Evolutionary conservation across 2,888 invertebrate species (phyloP).

Genomic region (Icerya purchasi): DNA sequence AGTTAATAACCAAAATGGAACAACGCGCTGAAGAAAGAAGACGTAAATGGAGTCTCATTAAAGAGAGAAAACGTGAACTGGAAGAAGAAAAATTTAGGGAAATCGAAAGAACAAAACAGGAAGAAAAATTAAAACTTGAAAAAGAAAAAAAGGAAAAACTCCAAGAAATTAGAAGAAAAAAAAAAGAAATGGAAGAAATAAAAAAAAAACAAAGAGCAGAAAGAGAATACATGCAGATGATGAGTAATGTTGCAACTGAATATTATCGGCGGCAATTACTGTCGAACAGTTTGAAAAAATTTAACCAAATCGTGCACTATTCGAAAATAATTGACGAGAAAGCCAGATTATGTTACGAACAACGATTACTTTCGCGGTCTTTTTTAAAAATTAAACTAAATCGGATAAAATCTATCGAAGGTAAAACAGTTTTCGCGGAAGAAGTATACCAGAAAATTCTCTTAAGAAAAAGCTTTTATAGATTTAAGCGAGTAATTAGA

Average conservation of each 20-base stretch:
- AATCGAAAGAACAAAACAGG: slow-evolving; percentile 3
- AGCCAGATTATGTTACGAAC: slow-evolving; percentile 13
- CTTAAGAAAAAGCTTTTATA: neutral
- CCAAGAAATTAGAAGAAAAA: slow-evolving; percentile 3
- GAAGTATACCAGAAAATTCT: slow-evolving; percentile 3
- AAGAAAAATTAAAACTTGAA: slow-evolving; percentile 2
- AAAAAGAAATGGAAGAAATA: neutral
- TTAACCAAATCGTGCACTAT: neutral
- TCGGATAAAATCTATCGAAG: neutral
- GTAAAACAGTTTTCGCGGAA: slow-evolving; percentile 2
- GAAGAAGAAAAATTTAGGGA: slow-evolving; percentile 3
- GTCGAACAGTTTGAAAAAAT: neutral
- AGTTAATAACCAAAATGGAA: slow-evolving; percentile 10
- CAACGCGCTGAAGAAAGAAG: slow-evolving; percentile 7
- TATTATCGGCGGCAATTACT: neutral
- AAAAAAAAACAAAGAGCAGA: slow-evolving; percentile 8
- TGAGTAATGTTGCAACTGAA: slow-evolving; percentile 6
- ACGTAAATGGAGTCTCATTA: slow-evolving; percentile 5
- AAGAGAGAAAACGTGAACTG: slow-evolving; percentile 4
- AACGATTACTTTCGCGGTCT: slow-evolving; percentile 2
- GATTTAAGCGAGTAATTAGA: slow-evolving; percentile 5
- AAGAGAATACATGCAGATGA: slow-evolving; percentile 3
- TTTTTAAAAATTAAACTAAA: slow-evolving; percentile 10
- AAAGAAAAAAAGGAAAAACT: slow-evolving; percentile 7
- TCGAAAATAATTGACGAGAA: neutral